Conservation (phyloP, 64 coral and sea anemone species). For the Catalaphyllia jardinei region DNA sequence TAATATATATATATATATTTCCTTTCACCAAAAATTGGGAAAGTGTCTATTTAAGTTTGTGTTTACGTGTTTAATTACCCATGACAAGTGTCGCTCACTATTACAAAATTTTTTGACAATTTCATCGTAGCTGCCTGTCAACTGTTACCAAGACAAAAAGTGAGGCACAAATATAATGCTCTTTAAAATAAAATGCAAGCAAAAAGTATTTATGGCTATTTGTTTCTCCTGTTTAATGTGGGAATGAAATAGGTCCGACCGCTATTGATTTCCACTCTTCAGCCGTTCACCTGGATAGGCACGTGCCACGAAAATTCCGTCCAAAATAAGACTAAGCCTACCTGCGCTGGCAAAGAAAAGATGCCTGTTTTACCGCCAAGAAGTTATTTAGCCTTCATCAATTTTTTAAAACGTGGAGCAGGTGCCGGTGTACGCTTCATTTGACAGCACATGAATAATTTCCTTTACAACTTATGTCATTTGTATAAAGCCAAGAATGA, state of each 20-base stretch:
- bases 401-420: slow-evolving; percentile 47
- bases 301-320: not conserved
- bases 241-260: not conserved
- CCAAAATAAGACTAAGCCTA: not conserved
- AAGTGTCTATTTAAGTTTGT: slow-evolving; percentile 2
- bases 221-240: not conserved
- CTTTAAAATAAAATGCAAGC: not conserved
- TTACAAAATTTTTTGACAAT: not conserved
- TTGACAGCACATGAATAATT: slow-evolving; percentile 52
- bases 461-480: slow-evolving; percentile 51
- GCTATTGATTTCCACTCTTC: not conserved
- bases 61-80: slow-evolving; percentile 36
- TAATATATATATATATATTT: not conserved
- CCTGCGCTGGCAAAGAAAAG: slow-evolving; percentile 22
- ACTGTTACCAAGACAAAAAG: not conserved
- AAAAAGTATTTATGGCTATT: not conserved
- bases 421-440: slow-evolving; percentile 47
- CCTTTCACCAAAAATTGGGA: not conserved
- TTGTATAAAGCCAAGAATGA: slow-evolving; percentile 43
- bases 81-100: slow-evolving; percentile 9
- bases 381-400: slow-evolving; percentile 54
- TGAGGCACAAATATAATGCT: not conserved
- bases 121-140: slow-evolving; percentile 25
- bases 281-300: not conserved
- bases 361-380: slow-evolving; percentile 49